These are phyloP conservation scores for Bagarius yarrelli DNA, from an alignment of 2,113 vertebrate genomes.

Conservation along the genomic window DNA sequence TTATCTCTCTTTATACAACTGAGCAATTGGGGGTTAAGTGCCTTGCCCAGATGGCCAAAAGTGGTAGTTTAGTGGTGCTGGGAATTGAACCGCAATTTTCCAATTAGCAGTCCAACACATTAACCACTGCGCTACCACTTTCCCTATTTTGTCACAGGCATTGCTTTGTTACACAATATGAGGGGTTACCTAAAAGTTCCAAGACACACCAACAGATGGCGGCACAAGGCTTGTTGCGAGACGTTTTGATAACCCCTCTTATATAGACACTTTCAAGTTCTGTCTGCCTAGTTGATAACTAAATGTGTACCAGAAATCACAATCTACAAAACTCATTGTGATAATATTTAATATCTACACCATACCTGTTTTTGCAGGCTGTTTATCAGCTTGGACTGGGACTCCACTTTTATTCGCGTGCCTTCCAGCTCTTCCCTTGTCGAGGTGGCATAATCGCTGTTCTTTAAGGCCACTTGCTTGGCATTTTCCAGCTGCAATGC, in stretches of 20 bases:
- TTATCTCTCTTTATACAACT: too few relatives aligned
- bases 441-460: constrained; percentile 61
- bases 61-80: too few relatives aligned
- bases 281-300: not conserved
- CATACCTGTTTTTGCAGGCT: constrained; percentile 73
- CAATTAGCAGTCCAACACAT: too few relatives aligned
- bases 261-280: too few relatives aligned
- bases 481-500: constrained; percentile 76
- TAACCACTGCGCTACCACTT: too few relatives aligned
- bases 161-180: not conserved
- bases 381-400: constrained; percentile 68
- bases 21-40: too few relatives aligned
- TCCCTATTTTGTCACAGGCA: not conserved
- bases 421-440: constrained; percentile 73
- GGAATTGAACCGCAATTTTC: too few relatives aligned
- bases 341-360: not conserved
- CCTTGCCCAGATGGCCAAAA: too few relatives aligned
- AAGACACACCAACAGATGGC: too few relatives aligned
- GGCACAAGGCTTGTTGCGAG: too few relatives aligned
- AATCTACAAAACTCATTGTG: not conserved
- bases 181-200: too few relatives aligned
- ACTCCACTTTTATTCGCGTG: constrained; percentile 66
- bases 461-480: constrained; percentile 68
- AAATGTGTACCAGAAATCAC: not conserved
- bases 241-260: too few relatives aligned